Percentiles rank a stretch among this genome's conserved stretches.
Conservation (phyloP, 35 echinoderm and acorn worm species). For the Strongylocentrotus purpuratus region DNA sequence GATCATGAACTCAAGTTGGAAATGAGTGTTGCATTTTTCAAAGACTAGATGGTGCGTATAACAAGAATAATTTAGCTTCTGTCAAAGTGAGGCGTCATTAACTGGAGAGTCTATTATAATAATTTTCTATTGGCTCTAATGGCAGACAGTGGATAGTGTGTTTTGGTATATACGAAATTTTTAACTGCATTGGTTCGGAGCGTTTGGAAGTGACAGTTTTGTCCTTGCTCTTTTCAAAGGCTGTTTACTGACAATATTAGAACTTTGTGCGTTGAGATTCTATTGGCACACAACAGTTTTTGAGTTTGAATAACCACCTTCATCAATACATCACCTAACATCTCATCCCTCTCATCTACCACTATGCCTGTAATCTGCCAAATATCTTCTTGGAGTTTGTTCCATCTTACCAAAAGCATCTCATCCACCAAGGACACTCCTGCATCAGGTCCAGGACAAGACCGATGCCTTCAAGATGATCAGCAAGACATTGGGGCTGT, state of each 20-base stretch:
- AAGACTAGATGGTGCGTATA: neutral
- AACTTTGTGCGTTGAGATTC: neutral
- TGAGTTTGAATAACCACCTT: neutral
- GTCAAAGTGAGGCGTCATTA: neutral
- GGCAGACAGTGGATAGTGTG: neutral
- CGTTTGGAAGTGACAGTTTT: neutral
- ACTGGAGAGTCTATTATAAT: neutral
- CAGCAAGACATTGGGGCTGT: neutral
- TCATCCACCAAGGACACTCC: neutral
- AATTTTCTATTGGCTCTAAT: neutral
- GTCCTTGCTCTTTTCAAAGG: neutral
- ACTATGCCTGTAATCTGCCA: constrained; percentile 14
- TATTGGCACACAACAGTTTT: neutral
- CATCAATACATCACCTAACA: neutral
- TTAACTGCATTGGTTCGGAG: neutral
- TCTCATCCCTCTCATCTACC: neutral
- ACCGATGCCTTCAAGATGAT: neutral
- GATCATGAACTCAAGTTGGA: neutral
- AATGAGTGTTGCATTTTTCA: neutral
- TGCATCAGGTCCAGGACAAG: neutral
- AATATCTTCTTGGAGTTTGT: neutral
- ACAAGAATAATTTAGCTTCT: neutral
- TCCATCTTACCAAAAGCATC: neutral
- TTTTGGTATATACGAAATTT: neutral
- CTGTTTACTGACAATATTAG: neutral